Evolutionary conservation across 2,888 invertebrate genomes (phyloP).

Genomic region (Ariolimax columbianus): DNA sequence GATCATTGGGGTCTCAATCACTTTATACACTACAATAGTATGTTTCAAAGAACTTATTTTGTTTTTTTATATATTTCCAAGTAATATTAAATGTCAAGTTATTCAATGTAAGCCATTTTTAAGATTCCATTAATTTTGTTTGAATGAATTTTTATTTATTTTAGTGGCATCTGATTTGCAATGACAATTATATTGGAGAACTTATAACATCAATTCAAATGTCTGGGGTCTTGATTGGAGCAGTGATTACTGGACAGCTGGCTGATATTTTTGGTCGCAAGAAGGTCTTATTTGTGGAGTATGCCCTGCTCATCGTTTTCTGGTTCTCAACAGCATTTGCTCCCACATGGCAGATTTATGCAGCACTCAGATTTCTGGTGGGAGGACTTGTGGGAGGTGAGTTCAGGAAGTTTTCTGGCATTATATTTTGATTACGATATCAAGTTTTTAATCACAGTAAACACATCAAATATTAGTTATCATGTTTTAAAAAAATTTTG

Average conservation of each 20-base stretch:
- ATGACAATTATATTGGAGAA: constrained; percentile 62
- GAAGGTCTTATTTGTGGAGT: constrained; percentile 69
- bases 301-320: constrained; percentile 67
- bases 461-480: too few species aligned
- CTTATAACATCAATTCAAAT: constrained; percentile 76
- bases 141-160: constrained; percentile 36
- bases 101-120: not conserved
- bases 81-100: not conserved
- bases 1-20: too few species aligned
- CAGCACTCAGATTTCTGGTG: constrained; percentile 68
- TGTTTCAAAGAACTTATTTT: not conserved
- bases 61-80: not conserved
- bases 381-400: constrained; percentile 75
- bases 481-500: too few species aligned
- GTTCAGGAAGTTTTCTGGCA: constrained; percentile 13
- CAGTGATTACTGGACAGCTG: constrained; percentile 72
- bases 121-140: not conserved
- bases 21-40: too few species aligned
- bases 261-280: constrained; percentile 75
- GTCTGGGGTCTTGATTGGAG: constrained; percentile 74
- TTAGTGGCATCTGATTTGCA: constrained; percentile 75
- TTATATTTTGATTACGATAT: too few species aligned
- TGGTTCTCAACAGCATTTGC: constrained; percentile 72
- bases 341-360: constrained; percentile 74
- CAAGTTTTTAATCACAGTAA: too few species aligned